Conservation (phyloP, 2,888 invertebrate genomes). For the Acanthoscelides obtectus region DNA sequence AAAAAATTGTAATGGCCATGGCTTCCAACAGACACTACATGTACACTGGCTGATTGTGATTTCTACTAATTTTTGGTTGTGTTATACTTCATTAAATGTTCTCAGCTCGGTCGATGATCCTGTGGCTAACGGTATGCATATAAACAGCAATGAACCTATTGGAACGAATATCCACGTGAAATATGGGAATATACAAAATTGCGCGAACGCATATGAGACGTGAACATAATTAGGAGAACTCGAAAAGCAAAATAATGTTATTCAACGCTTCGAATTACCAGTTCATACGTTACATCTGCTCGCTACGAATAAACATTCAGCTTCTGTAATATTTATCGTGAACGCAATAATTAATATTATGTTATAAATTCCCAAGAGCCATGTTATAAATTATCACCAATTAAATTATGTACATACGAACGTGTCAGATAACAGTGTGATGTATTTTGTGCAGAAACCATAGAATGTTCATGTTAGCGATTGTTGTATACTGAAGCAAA, state of each 20-base stretch:
- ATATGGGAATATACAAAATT: not conserved
- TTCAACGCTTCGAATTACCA: not conserved
- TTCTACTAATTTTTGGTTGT: too few species aligned
- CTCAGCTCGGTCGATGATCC: too few species aligned
- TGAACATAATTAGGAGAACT: not conserved
- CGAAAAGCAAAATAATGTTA: not conserved
- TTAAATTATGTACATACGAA: not conserved
- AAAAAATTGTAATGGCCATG: too few species aligned
- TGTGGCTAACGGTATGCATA: too few species aligned
- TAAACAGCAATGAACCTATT: not conserved
- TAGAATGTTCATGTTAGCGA: not conserved
- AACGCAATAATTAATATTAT: not conserved
- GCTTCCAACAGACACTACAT: too few species aligned
- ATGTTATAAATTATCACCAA: not conserved
- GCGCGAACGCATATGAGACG: not conserved
- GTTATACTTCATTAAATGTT: too few species aligned
- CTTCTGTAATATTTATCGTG: not conserved
- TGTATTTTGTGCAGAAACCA: not conserved
- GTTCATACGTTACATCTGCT: not conserved
- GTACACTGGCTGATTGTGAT: too few species aligned
- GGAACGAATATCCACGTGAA: not conserved
- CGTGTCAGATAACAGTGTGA: not conserved
- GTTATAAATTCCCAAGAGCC: not conserved
- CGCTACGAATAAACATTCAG: not conserved
- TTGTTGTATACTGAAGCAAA: not conserved